Base-by-base conservation (phyloP, 1,140 invertebrate species). In the Panonychus citri region DNA sequence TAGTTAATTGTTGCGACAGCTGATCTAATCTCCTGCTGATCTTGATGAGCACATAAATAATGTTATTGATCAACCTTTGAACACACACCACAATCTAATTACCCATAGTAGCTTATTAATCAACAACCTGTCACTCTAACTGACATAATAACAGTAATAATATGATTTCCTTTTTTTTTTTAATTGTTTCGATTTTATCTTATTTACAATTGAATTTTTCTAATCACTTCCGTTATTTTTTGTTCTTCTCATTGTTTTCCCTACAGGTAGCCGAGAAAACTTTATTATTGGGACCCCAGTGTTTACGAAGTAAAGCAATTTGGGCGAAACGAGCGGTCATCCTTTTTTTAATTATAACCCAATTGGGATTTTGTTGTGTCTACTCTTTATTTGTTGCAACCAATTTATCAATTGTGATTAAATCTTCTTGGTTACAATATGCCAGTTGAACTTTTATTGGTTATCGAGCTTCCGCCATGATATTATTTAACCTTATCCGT, bases 291-390 rank as follows among this genome's bases (percentile, higher is more conserved):
- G 82, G 82, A 13, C 82, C 82, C n/a, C 63, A 72, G 56, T 63
- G 66, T 26, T 64, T 83, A 30, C 69, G 77, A 60, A 73, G 73
- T 54, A 78, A 39, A 24, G 24, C 60, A 2, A 51, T 37, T n/a
- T 42, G 15, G 42, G 58, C 53, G 4, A 5, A 40, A 40, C 12
- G 15, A 55, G 24, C 25, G 1, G 58, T 61, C 19, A 54, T 40
- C 34, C 8, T 40, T 28, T 60, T 61, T 49, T 72, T 95, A 54
- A 83, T 86, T 59, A 78, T 93, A 60, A 91, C 87, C 30, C 89
- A 95, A 74, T 70, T 94, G 63, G 89, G 89, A 40, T 94, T 95
- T 72, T 95, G 89, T 69, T 91, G 86, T 73, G 87, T 93, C 1
- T 95, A 95, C 70, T 84, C 90, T 67, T 77, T 94, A n/a, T 95